A percentile compares a stretch with the other conserved stretches of the same genome.
Conservation (phyloP, 2,113 vertebrate genomes). For the Pedionomus torquatus region DNA sequence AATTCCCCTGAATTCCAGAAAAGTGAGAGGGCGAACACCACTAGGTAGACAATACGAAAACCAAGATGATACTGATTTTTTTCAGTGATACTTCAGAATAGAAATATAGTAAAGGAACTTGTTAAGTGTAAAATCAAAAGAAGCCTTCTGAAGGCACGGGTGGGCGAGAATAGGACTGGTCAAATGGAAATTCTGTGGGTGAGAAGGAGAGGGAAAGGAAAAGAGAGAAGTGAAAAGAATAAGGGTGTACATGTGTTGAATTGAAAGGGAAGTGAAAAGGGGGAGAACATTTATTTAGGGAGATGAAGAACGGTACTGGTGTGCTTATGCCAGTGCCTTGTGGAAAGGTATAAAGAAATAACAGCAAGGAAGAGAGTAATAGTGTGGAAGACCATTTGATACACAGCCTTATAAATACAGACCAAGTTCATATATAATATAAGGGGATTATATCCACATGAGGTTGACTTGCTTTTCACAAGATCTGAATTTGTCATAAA, state of each 20-base stretch:
- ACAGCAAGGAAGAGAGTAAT: neutral
- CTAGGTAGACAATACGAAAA: slow-evolving; percentile 72
- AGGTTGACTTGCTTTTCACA: neutral
- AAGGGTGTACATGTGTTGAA: neutral
- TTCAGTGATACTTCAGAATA: neutral
- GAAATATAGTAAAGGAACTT: neutral
- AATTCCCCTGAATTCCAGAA: slow-evolving; percentile 36
- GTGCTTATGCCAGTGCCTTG: neutral
- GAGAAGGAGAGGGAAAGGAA: neutral
- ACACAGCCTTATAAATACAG: neutral
- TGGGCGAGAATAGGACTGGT: neutral
- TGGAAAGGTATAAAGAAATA: neutral
- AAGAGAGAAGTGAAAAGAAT: neutral
- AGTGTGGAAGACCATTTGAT: neutral
- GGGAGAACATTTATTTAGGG: neutral
- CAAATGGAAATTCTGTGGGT: neutral
- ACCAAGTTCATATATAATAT: neutral
- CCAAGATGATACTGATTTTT: neutral
- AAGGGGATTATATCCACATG: neutral
- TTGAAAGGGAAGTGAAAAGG: neutral
- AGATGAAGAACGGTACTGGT: neutral
- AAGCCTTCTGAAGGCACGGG: neutral
- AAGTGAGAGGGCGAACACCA: slow-evolving; percentile 68
- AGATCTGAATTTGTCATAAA: neutral
- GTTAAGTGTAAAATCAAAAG: neutral